These are phyloP conservation scores for Pollenia amentaria DNA, from an alignment of 2,888 invertebrate genomes.

Conservation along the genomic window DNA sequence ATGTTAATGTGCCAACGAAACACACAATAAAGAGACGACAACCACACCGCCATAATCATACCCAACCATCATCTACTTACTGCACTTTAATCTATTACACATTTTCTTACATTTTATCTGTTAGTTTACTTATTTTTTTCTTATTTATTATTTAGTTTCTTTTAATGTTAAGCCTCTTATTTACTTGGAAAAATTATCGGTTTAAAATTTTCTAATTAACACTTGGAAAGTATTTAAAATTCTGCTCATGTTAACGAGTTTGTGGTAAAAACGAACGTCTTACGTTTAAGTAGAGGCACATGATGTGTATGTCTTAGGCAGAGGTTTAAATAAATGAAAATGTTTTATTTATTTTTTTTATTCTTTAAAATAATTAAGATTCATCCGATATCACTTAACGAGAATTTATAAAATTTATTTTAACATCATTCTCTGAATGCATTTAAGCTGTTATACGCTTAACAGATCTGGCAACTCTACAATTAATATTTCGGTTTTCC, in stretches of 20 bases:
- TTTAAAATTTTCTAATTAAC: constrained; percentile 65
- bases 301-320: too few relatives aligned
- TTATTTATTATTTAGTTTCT: constrained; percentile 8
- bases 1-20: constrained; percentile 67
- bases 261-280: background rate
- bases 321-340: too few relatives aligned
- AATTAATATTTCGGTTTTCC: too few relatives aligned
- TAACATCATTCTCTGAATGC: too few relatives aligned
- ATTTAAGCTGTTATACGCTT: too few relatives aligned
- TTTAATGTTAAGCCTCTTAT: constrained; percentile 47
- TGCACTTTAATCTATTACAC: constrained; percentile 3
- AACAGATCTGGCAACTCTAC: too few relatives aligned
- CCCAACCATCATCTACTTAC: background rate
- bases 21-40: background rate
- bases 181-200: constrained; percentile 46
- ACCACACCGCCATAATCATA: constrained; percentile 11
- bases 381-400: too few relatives aligned
- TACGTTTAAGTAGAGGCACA: too few relatives aligned
- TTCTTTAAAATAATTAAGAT: too few relatives aligned
- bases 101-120: background rate
- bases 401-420: too few relatives aligned
- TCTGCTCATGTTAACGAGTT: background rate
- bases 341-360: too few relatives aligned
- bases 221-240: constrained; percentile 30
- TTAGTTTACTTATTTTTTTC: background rate